A percentile compares a stretch with the other conserved stretches of the same genome.
These are phyloP conservation scores for Aratinga solstitialis DNA, from an alignment of 2,797 vertebrate species.

Conservation along the genomic window DNA sequence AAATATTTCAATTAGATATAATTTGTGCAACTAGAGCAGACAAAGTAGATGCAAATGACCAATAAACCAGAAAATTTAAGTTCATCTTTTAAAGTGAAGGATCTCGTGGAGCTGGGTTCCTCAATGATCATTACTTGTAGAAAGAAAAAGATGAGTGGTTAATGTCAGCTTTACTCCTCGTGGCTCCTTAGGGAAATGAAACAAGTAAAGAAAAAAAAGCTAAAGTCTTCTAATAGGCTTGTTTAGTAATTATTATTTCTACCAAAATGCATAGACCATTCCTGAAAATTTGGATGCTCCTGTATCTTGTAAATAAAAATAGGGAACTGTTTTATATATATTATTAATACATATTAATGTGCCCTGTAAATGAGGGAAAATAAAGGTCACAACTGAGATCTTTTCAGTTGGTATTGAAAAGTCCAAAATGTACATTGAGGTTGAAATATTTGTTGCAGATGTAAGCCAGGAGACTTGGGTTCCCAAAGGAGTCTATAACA, in stretches of 20 bases:
- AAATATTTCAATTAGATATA: neutral
- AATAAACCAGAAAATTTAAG: neutral
- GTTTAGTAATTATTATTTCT: neutral
- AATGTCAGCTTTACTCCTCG: neutral
- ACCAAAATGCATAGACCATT: neutral
- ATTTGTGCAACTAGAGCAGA: neutral
- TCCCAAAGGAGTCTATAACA: neutral
- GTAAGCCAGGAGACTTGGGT: neutral
- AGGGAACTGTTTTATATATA: too few relatives aligned
- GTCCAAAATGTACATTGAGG: accelerated
- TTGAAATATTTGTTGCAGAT: neutral
- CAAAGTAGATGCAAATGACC: neutral
- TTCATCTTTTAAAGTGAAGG: neutral
- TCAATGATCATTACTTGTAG: neutral
- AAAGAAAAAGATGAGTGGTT: neutral
- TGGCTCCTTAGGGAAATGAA: neutral
- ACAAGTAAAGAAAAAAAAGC: neutral
- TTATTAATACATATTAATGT: neutral
- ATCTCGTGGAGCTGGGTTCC: neutral
- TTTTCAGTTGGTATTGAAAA: neutral
- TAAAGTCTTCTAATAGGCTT: neutral
- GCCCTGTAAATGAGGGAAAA: neutral
- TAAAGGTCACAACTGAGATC: neutral
- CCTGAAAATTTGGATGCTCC: neutral
- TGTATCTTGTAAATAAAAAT: neutral